Conservation (phyloP, 2,888 invertebrate genomes). For the Temnothorax unifasciatus region DNA sequence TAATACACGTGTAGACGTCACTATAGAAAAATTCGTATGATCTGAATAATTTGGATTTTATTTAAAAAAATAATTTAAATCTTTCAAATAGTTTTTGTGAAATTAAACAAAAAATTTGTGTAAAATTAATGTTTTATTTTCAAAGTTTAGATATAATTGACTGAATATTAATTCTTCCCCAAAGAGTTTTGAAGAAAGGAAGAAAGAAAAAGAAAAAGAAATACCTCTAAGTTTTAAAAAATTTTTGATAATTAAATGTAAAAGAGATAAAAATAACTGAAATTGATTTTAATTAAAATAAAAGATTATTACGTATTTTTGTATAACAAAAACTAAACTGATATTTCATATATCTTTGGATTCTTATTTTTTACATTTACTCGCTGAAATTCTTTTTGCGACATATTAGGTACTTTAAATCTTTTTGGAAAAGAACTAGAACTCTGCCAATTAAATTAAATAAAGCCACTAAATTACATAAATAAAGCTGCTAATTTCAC, state of each 20-base stretch:
- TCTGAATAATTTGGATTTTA: not conserved
- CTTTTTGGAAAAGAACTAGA: not conserved
- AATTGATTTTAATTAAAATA: not conserved
- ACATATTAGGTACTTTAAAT: not conserved
- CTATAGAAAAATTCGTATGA: not conserved
- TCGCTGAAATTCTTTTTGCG: not conserved
- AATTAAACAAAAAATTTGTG: not conserved
- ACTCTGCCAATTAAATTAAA: not conserved
- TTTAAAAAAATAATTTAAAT: not conserved
- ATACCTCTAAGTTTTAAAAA: not conserved
- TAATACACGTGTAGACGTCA: not conserved
- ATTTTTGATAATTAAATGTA: not conserved
- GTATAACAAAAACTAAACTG: not conserved
- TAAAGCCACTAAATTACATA: not conserved
- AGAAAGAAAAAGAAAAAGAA: not conserved
- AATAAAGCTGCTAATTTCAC: not conserved
- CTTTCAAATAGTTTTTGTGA: not conserved
- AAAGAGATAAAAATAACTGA: not conserved
- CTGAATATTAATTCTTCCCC: not conserved
- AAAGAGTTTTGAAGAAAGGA: not conserved
- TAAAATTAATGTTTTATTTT: not conserved
- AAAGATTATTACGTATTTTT: not conserved
- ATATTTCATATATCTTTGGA: not conserved
- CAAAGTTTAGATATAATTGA: not conserved
- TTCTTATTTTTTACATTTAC: not conserved